Conservation (phyloP, 2,113 vertebrate species). For the Isurus oxyrinchus region DNA sequence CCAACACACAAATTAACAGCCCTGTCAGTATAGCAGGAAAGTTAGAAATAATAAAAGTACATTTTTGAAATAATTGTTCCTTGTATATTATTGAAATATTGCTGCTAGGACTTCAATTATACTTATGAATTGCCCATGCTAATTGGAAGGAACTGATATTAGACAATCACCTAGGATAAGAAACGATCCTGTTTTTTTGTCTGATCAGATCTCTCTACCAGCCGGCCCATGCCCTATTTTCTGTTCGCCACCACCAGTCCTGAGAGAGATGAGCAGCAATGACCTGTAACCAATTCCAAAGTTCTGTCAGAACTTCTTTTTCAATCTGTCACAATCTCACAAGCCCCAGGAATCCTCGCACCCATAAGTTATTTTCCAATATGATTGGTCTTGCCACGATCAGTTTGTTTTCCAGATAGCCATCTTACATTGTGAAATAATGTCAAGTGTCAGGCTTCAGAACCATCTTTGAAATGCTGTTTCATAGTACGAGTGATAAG, state of each 20-base stretch:
- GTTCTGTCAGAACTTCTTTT: neutral
- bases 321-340: neutral
- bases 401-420: neutral
- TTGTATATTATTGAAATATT: neutral
- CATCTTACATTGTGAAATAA: neutral
- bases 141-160: neutral
- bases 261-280: neutral
- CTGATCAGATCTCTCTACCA: neutral
- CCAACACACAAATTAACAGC: neutral
- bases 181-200: neutral
- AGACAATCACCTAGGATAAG: neutral
- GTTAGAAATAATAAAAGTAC: neutral
- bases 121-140: neutral
- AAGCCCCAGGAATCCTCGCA: no score
- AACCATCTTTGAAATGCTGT: neutral
- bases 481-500: neutral
- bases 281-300: neutral
- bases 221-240: no score
- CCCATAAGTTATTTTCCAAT: neutral
- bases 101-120: neutral
- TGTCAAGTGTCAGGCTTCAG: neutral
- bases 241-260: no score
- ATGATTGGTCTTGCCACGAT: neutral
- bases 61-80: no score
- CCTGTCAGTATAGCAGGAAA: neutral